These are phyloP conservation scores for Carcharodon carcharias DNA, from an alignment of 2,797 vertebrate genomes.

Conservation along the genomic window DNA sequence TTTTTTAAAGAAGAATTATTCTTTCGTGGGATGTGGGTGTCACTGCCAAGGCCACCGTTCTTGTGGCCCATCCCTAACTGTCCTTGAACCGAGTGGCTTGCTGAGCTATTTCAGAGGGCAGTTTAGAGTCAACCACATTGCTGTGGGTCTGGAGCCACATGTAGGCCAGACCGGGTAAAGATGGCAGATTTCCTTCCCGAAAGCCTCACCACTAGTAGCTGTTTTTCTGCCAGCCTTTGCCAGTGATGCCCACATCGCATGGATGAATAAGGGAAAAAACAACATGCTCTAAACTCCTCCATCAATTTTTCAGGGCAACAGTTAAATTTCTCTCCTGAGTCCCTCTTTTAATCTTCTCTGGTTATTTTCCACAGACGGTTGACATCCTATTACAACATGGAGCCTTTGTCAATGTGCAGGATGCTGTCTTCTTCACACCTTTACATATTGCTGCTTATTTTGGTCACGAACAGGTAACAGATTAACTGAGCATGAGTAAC, in stretches of 20 bases:
- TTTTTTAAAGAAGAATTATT: too few relatives aligned
- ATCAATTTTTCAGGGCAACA: neutral
- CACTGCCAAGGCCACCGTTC: too few relatives aligned
- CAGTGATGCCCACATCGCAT: neutral
- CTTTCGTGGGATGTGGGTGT: too few relatives aligned
- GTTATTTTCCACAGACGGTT: constrained; percentile 59
- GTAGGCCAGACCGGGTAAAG: too few relatives aligned
- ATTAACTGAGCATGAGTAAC: neutral
- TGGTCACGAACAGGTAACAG: constrained; percentile 72
- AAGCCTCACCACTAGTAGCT: neutral
- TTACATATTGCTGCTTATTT: constrained; percentile 78
- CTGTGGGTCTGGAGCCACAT: too few relatives aligned
- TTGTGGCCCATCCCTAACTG: too few relatives aligned
- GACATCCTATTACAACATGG: constrained; percentile 85
- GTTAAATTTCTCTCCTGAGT: neutral
- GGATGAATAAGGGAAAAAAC: neutral
- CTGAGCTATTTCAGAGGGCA: too few relatives aligned
- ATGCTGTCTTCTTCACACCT: constrained; percentile 86
- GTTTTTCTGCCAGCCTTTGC: neutral
- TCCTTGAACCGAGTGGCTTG: too few relatives aligned
- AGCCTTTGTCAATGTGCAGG: constrained; percentile 79
- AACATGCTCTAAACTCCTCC: neutral
- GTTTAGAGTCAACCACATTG: too few relatives aligned
- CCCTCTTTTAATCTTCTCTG: neutral
- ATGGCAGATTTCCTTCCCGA: too few relatives aligned